Conservation (phyloP, 2,797 vertebrate species). For the Chiloscyllium punctatum region DNA sequence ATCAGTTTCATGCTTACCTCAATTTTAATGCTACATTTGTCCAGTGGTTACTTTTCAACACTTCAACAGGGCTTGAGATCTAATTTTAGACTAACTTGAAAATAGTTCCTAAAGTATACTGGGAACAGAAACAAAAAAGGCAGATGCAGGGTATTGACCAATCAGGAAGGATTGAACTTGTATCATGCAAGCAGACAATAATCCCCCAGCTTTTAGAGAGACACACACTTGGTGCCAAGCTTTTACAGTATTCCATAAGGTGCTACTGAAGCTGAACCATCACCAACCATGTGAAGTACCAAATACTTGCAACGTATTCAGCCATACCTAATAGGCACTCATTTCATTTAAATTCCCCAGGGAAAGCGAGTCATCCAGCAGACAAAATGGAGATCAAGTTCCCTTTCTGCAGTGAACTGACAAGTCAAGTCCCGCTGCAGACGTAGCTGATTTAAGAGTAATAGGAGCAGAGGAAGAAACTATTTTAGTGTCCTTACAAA, state of each 20-base stretch:
- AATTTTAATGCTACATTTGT: neutral
- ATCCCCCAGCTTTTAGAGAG: neutral
- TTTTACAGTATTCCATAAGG: neutral
- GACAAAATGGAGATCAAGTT: neutral
- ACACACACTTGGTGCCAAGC: neutral
- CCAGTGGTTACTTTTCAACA: neutral
- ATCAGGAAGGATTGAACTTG: too few relatives aligned
- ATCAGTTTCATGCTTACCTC: neutral
- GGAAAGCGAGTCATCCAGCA: neutral
- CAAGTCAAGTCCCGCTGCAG: neutral
- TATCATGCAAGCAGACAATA: neutral
- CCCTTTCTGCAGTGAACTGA: neutral
- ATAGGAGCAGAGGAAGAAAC: neutral
- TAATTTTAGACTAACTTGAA: neutral
- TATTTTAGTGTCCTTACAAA: too few relatives aligned
- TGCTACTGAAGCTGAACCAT: neutral
- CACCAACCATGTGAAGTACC: neutral
- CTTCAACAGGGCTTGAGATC: neutral
- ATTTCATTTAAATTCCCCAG: neutral
- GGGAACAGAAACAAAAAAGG: neutral
- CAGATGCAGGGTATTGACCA: neutral
- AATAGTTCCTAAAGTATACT: neutral
- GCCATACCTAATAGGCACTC: neutral
- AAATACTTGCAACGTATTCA: neutral
- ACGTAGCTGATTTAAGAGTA: neutral